Conservation (phyloP, 1,140 invertebrate species). For the Mercenaria mercenaria region DNA sequence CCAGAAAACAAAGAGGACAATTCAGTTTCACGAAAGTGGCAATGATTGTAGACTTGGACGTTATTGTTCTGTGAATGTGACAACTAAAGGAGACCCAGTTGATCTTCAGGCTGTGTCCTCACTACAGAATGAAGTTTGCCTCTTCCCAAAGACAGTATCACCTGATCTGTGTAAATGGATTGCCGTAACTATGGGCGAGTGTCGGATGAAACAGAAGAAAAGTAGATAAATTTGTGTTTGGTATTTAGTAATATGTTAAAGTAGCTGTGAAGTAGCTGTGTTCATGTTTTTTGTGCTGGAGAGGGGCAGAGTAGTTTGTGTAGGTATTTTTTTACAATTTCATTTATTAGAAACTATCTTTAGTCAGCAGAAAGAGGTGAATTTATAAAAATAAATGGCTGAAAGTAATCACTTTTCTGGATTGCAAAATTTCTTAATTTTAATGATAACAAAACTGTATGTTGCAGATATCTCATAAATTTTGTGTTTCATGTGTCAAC, state of each 20-base stretch:
- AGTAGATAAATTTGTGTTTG: background rate
- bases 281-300: no score
- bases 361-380: no score
- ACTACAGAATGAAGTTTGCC: conserved; percentile 77
- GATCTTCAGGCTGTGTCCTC: conserved; percentile 77
- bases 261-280: background rate
- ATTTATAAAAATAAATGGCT: no score
- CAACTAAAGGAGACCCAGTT: conserved; percentile 48
- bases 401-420: no score
- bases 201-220: conserved; percentile 41
- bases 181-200: conserved; percentile 71
- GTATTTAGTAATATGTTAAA: background rate
- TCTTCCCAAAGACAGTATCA: conserved; percentile 75
- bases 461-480: no score
- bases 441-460: no score
- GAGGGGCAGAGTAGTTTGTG: no score
- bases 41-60: conserved; percentile 50
- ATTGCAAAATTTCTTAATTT: no score
- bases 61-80: conserved; percentile 50
- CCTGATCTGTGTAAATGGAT: conserved; percentile 76
- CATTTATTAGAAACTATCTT: no score
- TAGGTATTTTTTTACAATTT: no score
- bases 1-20: conserved; percentile 57
- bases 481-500: no score
- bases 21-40: conserved; percentile 73